A percentile compares a stretch with the other conserved stretches of the same genome.
phyloP scores from a whole-genome alignment of 1,140 invertebrate genomes.

The Lordiphosa clarofinis region DNA sequence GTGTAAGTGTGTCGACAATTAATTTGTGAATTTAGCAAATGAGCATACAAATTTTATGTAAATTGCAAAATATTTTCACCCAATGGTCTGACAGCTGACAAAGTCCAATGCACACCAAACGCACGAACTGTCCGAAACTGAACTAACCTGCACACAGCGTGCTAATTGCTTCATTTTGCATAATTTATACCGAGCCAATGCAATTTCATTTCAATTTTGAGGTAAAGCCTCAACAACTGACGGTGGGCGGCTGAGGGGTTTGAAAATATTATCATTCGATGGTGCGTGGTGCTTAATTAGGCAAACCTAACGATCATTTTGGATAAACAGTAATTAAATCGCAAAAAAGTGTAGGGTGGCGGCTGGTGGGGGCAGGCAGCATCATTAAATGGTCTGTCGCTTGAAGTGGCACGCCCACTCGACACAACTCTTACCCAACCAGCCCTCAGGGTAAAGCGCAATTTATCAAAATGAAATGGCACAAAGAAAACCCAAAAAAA shows the following conservation, averaged over 20 bases:
- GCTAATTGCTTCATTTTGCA: slow-evolving; percentile 73
- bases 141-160: slow-evolving; percentile 15
- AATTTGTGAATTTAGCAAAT: slow-evolving; percentile 73
- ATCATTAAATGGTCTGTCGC: slow-evolving; percentile 28
- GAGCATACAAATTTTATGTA: slow-evolving; percentile 68
- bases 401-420: slow-evolving; percentile 39
- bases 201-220: slow-evolving; percentile 67
- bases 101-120: slow-evolving; percentile 34
- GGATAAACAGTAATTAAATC: slow-evolving; percentile 63
- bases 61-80: slow-evolving; percentile 54
- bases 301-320: slow-evolving; percentile 59
- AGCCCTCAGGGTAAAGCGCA: slow-evolving; percentile 19
- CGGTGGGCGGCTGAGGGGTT: slow-evolving; percentile 4
- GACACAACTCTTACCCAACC: slow-evolving; percentile 4
- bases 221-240: slow-evolving; percentile 39
- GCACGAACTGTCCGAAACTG: slow-evolving; percentile 18
- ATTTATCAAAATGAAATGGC: slow-evolving; percentile 74
- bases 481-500: slow-evolving; percentile 29
- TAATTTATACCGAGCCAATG: slow-evolving; percentile 66
- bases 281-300: slow-evolving; percentile 57
- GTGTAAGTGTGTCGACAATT: slow-evolving; percentile 46
- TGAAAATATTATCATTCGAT: slow-evolving; percentile 38
- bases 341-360: slow-evolving; percentile 16
- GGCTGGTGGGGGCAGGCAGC: slow-evolving; percentile 1
- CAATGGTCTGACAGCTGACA: slow-evolving; percentile 52